Percentiles rank a stretch among this genome's conserved stretches.
Evolutionary conservation across 2,797 vertebrate species (phyloP).

Genomic region (Rhinogobio ventralis): DNA sequence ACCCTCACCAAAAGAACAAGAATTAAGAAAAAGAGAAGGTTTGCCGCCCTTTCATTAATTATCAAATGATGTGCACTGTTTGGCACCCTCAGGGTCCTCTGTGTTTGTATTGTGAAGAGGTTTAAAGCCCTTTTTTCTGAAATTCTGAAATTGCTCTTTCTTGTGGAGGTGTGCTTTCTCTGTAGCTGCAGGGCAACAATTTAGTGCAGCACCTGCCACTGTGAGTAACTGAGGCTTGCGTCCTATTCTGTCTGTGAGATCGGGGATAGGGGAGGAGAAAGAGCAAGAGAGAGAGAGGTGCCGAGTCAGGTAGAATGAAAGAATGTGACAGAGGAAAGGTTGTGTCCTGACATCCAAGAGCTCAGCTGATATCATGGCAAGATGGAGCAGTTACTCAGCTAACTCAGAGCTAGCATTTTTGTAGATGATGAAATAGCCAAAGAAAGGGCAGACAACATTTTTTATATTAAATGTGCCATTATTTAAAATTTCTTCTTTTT

Average conservation of each 20-base stretch:
- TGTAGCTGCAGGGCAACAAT: conserved; percentile 84
- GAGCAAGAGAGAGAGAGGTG: conserved; percentile 66
- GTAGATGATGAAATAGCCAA: background rate
- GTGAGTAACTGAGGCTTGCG: conserved; percentile 74
- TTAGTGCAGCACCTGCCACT: conserved; percentile 89
- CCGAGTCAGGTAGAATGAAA: conserved; percentile 85
- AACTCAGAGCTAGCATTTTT: background rate
- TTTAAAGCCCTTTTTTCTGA: conserved; percentile 73
- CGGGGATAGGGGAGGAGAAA: conserved; percentile 50
- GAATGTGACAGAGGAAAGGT: conserved; percentile 82
- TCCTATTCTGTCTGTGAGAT: conserved; percentile 39
- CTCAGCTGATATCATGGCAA: conserved; percentile 70
- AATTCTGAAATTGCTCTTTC: conserved; percentile 84
- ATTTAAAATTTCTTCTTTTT: background rate
- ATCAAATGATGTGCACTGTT: conserved; percentile 75
- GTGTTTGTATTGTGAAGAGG: conserved; percentile 82
- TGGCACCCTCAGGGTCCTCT: conserved; percentile 79
- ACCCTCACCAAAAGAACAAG: background rate
- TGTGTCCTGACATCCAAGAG: conserved; percentile 72
- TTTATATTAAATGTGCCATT: background rate
- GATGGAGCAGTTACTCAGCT: conserved; percentile 64
- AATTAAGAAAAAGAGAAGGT: conserved; percentile 58
- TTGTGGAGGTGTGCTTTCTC: conserved; percentile 61
- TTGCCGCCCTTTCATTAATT: conserved; percentile 77
- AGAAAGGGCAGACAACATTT: background rate